Evolutionary conservation across 2,113 vertebrate species (phyloP).

Genomic region (Murina feae): DNA sequence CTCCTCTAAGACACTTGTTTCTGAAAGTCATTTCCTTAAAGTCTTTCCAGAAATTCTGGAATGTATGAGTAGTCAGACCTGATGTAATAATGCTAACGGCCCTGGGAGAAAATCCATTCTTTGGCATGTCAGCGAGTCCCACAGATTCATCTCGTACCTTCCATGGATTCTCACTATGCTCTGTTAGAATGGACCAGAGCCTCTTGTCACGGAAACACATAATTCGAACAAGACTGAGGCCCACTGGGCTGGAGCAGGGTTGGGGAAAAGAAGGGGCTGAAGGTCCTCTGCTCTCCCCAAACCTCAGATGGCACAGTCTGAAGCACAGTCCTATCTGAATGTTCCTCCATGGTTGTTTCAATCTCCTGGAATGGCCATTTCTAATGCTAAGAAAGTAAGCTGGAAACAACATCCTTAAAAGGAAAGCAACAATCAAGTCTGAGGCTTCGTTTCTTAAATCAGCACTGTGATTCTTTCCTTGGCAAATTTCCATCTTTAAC

Average conservation of each 20-base stretch:
- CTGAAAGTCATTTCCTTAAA: constrained; percentile 22
- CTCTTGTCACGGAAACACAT: neutral
- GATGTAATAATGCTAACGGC: neutral
- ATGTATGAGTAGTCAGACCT: neutral
- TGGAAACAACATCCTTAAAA: constrained; percentile 26
- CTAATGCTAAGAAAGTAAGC: constrained; percentile 24
- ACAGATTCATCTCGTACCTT: neutral
- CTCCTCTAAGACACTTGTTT: constrained; percentile 7
- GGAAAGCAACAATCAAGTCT: constrained; percentile 13
- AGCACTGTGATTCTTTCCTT: neutral
- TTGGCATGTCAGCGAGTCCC: neutral
- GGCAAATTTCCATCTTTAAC: neutral
- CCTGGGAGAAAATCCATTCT: neutral
- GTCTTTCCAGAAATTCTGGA: constrained; percentile 13
- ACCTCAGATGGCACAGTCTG: neutral
- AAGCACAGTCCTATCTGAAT: neutral
- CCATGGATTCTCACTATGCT: neutral
- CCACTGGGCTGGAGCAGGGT: neutral
- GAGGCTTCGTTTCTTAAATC: constrained; percentile 37
- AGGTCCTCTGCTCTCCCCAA: neutral
- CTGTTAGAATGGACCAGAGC: neutral
- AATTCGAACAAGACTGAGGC: neutral
- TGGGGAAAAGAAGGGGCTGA: neutral
- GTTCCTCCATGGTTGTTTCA: neutral
- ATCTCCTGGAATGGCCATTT: neutral